Base-by-base conservation (phyloP, 2,113 vertebrate genomes). In the Tupaia chinensis region DNA sequence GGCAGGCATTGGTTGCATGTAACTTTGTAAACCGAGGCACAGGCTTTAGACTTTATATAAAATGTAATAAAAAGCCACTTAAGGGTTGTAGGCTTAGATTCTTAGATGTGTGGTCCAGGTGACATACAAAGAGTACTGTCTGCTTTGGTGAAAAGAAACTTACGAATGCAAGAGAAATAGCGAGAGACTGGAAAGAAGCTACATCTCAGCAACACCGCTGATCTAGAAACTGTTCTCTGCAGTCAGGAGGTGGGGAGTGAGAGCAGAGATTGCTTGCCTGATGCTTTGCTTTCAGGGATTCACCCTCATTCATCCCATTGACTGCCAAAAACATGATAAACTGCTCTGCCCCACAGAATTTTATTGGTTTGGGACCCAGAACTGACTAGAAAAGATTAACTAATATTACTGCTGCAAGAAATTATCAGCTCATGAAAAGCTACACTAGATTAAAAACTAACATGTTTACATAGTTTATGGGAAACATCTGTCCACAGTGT, bases 401-500 rank as follows among this genome's bases (percentile, higher is more conserved):
- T 97, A 95, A 77, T 95, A 96, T 97, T 96, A 91, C 95, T 76
- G 73, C 69, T 92, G 9, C 44, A 65, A 95, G 81, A 98, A 97
- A 97, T 93, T 44, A 97, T 87, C 76, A 91, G 68, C 9, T 96
- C 89, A 58, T 22, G 5, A 94, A 97, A 94, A 93, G 61, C 60
- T 86, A 83, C 85, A 34, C 16, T n/a, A 27, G 44, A 53, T 54
- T 88, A 96, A 97, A 97, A 72, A 96, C 73, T 22, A 89, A 84
- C 44, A 61, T 84, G 44, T 77, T 94, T 96, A 27, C 19, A 85
- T 61, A 87, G 78, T 85, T 89, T 85, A 87, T 97, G 61, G 93
- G 80, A 95, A 91, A 0, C 34, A 86, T 87, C 79, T 87, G 76
- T 84, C 56, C 32, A 68, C 25, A 17, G 53, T 81, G 69, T 76